Base-by-base conservation (phyloP, 2,888 invertebrate species). In the Xestobium rufovillosum region DNA sequence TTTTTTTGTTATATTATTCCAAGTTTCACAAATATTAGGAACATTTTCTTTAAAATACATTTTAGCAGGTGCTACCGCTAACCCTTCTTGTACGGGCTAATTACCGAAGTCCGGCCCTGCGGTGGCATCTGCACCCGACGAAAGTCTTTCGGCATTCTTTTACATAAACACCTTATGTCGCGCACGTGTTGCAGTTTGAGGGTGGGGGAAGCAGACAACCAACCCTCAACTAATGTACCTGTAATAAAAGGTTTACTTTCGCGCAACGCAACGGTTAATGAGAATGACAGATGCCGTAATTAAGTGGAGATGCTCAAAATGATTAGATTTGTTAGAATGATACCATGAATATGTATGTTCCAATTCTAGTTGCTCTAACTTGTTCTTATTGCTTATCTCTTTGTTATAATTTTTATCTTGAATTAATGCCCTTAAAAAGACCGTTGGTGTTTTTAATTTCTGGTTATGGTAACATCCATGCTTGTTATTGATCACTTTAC, bases 201-300 rank as follows among this genome's bases (percentile, higher is more conserved):
- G 40, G 34, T 36, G 44, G 34, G 47, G 46, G 47, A 45, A 46
- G 38, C 37, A 36, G 36, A 35, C 36, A 34, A 47, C 44, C 47
- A 52, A 43, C 52, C 50, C 52, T 34, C 39, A 32, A 37, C 34
- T 32, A 33, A 36, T 35, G 29, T 19, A 23, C 10, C 19, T 32
- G 36, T 28, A 10, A 13, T 37, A 39, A 40, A 46, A 48, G 44
- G 43, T 36, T 30, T 23, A 14, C 13, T n/a, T 31, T 32, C 12
- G 31, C 31, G 34, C 29, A 31, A 36, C 40, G 40, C 43, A 45
- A 48, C 53, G 52, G 53, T 49, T 53, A 49, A 47, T 45, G 45
- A 49, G 51, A 56, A 50, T 57, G 59, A 57, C 59, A 60, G 60
- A 60, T 60, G 60, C 55, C 52, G 54, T 55, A 60, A 60, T 60